Evolutionary conservation across 2,113 vertebrate species (phyloP).

Genomic region (Spizaetus ornatus): DNA sequence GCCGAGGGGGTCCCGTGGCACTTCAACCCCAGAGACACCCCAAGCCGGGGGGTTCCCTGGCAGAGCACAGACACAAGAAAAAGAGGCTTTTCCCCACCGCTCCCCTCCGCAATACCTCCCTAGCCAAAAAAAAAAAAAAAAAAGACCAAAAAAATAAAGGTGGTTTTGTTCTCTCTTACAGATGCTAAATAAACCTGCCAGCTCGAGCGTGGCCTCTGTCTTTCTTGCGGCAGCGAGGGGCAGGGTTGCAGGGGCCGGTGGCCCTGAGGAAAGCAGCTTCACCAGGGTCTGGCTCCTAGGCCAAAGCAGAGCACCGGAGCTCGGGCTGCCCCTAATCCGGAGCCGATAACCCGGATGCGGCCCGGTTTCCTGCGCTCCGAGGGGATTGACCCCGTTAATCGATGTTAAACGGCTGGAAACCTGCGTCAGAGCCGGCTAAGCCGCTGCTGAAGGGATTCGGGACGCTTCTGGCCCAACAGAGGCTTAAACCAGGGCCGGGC

Average conservation of each 20-base stretch:
- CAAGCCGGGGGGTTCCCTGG: accelerated
- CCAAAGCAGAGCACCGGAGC: too few relatives aligned
- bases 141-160: accelerated
- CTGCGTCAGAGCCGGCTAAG: neutral
- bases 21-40: accelerated
- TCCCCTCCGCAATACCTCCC: accelerated
- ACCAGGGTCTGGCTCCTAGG: neutral
- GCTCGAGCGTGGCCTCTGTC: neutral
- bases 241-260: accelerated
- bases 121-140: too few relatives aligned
- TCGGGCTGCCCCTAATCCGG: neutral
- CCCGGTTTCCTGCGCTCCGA: neutral
- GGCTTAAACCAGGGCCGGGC: accelerated
- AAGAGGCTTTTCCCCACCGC: accelerated
- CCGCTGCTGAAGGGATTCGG: neutral
- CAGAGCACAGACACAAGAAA: accelerated
- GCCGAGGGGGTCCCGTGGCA: accelerated
- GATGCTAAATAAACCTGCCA: neutral
- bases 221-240: neutral
- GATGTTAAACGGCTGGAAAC: neutral
- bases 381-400: neutral
- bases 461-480: accelerated
- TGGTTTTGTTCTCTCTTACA: neutral
- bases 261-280: neutral
- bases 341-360: neutral